phyloP scores from a whole-genome alignment of 2,113 vertebrate species.

The human region GRCh38 chr7:52764501-52765000 shows the following conservation, averaged over 20 bases:
- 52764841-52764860: not conserved
- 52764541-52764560: no score
- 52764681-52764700: not conserved
- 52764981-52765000: not conserved
- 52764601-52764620: not conserved
- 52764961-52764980: not conserved
- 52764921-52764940: not conserved
- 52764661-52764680: not conserved
- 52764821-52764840: rapidly evolving
- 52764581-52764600: rapidly evolving
- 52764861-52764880: not conserved
- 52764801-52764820: not conserved
- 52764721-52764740: not conserved
- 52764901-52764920: rapidly evolving
- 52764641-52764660: not conserved
- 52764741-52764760: not conserved
- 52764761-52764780: not conserved
- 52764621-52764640: no score
- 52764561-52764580: not conserved
- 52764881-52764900: not conserved
- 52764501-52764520: not conserved
- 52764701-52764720: not conserved
- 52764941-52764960: not conserved
- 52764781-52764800: not conserved
- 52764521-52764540: not conserved